Conservation (phyloP, 2,888 invertebrate genomes). For the Aspidiotus destructor region DNA sequence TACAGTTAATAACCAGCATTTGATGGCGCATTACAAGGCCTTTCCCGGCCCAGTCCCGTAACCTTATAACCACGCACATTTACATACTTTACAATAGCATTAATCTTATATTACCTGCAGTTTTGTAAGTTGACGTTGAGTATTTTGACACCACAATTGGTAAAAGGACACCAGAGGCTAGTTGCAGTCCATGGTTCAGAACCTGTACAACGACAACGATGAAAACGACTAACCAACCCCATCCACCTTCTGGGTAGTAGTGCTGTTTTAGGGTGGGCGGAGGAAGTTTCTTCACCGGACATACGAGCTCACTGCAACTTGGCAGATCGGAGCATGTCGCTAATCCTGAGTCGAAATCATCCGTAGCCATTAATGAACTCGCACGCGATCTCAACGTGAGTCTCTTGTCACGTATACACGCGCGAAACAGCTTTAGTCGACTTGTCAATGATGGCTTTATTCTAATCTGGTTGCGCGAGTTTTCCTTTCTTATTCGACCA, state of each 20-base stretch:
- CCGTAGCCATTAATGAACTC: slow-evolving; percentile 11
- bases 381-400: neutral
- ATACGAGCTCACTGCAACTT: slow-evolving; percentile 35
- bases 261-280: slow-evolving; percentile 53
- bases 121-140: slow-evolving; percentile 51
- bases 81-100: no score
- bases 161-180: slow-evolving; percentile 53
- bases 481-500: neutral
- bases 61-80: no score
- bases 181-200: slow-evolving; percentile 63
- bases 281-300: slow-evolving; percentile 45
- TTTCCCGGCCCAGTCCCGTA: no score
- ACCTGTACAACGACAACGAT: slow-evolving; percentile 64
- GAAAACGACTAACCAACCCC: slow-evolving; percentile 73
- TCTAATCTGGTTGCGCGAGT: neutral
- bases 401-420: neutral
- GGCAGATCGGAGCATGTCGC: slow-evolving; percentile 41
- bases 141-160: slow-evolving; percentile 52
- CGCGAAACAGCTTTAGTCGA: neutral
- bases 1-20: no score
- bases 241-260: slow-evolving; percentile 79
- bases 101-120: slow-evolving; percentile 50
- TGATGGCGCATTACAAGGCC: no score
- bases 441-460: neutral
- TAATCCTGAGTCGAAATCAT: slow-evolving; percentile 41